Base-by-base conservation (phyloP, 2,888 invertebrate species). In the Drosophila greeni region DNA sequence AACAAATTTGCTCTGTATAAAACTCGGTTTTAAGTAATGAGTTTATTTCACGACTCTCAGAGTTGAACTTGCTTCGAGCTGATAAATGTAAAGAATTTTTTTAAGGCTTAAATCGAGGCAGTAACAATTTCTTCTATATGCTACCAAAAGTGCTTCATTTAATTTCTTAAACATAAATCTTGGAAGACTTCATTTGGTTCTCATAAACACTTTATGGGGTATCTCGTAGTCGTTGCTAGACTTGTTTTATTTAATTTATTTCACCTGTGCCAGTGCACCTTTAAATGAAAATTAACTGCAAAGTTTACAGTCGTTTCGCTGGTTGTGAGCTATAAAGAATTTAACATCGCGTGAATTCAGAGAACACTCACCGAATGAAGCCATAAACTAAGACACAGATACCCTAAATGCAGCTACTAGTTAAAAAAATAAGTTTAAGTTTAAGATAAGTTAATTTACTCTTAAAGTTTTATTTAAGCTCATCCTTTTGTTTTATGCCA, bases 271-370 rank as follows among this genome's bases (percentile, higher is more conserved):
- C 26, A 16, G 14, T 52, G 29, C 40, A 29, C 20, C 23, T 29
- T 33, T 14, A 9, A 29, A 7, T 6, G 26, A 40, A n/a, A 66
- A 67, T 71, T 58, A 64, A 69, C 66, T 67, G 60, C 45, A 23
- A 57, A 53, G 55, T 55, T 66, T 60, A 34, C 43, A 51, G 66
- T 62, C 39, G 18, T 52, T 49, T 34, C 49, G 49, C 67, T 51
- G 66, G 53, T 56, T 58, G 58, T 68, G 53, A 60, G 59, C 62
- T 55, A 73, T 75, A 73, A 65, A 72, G 59, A 60, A 75, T 83
- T 73, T 33, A 81, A 59, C 43, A 57, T 70, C 73, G 68, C 71
- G 66, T 75, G 75, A 36, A 31, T 26, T 11, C 26, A 14, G 26
- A 18, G 11, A 20, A 62, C 18, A 31, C 20, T 12, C 11, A 2